Evolutionary conservation across 2,888 invertebrate genomes (phyloP), one percentile per base, ranked within the genome.

Genomic region (Xestia rhomboidea): DNA sequence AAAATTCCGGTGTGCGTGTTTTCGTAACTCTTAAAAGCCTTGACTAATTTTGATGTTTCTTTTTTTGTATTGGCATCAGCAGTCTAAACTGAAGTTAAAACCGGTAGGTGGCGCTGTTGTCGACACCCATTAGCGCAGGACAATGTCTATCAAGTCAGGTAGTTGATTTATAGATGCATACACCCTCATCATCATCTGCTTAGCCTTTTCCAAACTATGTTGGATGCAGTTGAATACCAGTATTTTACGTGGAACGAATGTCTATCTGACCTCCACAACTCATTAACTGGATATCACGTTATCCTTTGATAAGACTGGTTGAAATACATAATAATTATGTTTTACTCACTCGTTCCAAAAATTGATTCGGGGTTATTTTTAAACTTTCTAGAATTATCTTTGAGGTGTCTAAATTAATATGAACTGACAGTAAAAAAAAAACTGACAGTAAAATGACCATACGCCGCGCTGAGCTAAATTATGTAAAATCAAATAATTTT

Each of bases 401-500:
- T n/a, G 54, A 54, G 11, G n/a, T n/a, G 13, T 54, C 8, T 13
- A 38, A 57, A 77, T 46, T 13, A 38, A n/a, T 21, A 27, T 34
- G 13, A 49, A 51, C 11, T n/a, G 51, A 71, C 7, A 41, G 49
- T 7, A 30, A 49, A 62, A 62, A 54, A 62, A 24, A 51, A 34
- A 24, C 51, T 15, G 62, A 21, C 27, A 38, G 1, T 71, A 62
- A 51, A 63, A 63, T 62, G 10, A 34, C 27, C 4, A 30, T 18
- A 68, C 30, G 10, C 3, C 49, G 7, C 41, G 13, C 8, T 21
- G 7, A 49, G 13, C 8, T 21, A 44, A 38, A 46, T 51, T 24
- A 44, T n/a, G 2, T 30, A 15, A 30, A n/a, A 38, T 30, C 44
- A 24, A 75, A 49, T n/a, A 0, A 2, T 46, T 70, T 80, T 79